Evolutionary conservation across 2,888 invertebrate species (phyloP).

Genomic region (Caenorhabditis sp.): DNA sequence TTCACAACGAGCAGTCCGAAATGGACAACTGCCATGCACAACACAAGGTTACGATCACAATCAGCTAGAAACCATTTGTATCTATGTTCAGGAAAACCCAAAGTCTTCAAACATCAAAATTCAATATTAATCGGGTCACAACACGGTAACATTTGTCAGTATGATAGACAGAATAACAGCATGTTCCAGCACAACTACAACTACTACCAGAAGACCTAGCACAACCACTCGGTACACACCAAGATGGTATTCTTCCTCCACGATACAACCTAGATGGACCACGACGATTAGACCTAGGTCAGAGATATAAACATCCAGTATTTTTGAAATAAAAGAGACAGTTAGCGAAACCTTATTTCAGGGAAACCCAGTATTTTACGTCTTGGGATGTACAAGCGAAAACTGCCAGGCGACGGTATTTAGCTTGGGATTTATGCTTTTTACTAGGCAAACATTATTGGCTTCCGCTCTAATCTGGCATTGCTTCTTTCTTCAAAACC

Average conservation of each 20-base stretch:
- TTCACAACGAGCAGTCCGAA: neutral
- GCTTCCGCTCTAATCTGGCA: too few species aligned
- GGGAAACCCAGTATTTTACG: neutral
- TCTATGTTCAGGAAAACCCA: neutral
- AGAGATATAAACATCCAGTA: neutral
- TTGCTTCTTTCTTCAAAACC: too few species aligned
- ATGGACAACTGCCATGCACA: neutral
- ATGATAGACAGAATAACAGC: neutral
- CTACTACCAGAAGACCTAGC: constrained; percentile 4
- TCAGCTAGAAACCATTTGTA: neutral
- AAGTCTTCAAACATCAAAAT: neutral
- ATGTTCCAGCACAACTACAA: neutral
- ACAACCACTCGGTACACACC: neutral
- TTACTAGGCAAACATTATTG: too few species aligned
- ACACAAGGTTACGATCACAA: neutral
- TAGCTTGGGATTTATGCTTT: too few species aligned
- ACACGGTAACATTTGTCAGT: neutral
- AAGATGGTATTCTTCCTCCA: constrained; percentile 6
- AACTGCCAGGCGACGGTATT: neutral
- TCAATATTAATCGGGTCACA: neutral
- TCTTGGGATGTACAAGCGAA: neutral
- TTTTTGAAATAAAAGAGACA: neutral
- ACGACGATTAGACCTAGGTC: neutral
- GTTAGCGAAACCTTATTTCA: neutral
- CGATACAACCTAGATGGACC: neutral